These are phyloP conservation scores for Euspilapteryx auroguttella DNA, from an alignment of 2,888 invertebrate genomes.

Conservation along the genomic window DNA sequence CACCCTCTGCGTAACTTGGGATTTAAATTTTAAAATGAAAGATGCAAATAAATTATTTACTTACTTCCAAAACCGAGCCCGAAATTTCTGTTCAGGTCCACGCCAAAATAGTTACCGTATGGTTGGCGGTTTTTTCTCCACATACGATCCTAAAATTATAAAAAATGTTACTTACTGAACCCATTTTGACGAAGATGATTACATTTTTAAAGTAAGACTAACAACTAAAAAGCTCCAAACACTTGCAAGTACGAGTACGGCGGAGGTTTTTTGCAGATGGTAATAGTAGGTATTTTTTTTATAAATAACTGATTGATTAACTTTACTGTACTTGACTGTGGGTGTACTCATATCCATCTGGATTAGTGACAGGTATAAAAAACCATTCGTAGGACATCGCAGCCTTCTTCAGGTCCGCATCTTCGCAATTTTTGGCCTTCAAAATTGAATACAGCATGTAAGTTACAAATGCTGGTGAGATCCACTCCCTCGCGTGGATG, in stretches of 20 bases:
- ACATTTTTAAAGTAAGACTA: too few relatives aligned
- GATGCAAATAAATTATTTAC: too few relatives aligned
- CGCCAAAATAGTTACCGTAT: conserved; percentile 34
- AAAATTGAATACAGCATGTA: conserved; percentile 52
- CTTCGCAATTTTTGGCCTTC: conserved; percentile 46
- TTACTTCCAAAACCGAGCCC: conserved; percentile 44
- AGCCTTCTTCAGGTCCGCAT: conserved; percentile 25
- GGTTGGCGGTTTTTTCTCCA: conserved; percentile 65
- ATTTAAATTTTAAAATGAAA: too few relatives aligned
- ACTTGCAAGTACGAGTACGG: too few relatives aligned
- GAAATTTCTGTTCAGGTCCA: conserved; percentile 69
- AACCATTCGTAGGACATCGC: conserved; percentile 61
- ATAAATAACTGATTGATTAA: too few relatives aligned
- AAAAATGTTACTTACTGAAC: too few relatives aligned
- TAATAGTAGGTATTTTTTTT: too few relatives aligned
- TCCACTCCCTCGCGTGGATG: conserved; percentile 71
- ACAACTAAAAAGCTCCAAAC: too few relatives aligned
- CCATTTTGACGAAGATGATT: too few relatives aligned
- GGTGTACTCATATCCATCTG: conserved; percentile 68
- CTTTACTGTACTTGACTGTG: too few relatives aligned
- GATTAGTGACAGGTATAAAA: conserved; percentile 65
- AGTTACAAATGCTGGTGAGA: conserved; percentile 53
- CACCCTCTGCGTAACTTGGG: too few relatives aligned
- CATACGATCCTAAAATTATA: conserved; percentile 42
- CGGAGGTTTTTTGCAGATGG: too few relatives aligned